Percentiles rank a stretch among this genome's conserved stretches.
Evolutionary conservation across 2,888 invertebrate genomes (phyloP).

Genomic region (Pyrrhosoma nymphula): DNA sequence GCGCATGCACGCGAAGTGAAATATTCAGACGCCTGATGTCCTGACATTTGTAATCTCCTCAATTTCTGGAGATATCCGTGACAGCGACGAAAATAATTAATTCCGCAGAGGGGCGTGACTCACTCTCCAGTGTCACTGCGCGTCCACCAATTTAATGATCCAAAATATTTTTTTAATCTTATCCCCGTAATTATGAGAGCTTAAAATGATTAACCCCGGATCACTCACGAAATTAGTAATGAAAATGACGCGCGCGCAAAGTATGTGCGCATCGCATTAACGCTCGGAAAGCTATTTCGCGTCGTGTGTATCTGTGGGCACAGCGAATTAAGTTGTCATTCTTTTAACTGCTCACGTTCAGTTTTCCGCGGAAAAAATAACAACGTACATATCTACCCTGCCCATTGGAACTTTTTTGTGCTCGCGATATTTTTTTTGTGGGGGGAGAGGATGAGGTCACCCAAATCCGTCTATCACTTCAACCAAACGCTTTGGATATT

Average conservation of each 20-base stretch:
- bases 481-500: not conserved
- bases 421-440: not conserved
- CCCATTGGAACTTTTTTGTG: not conserved
- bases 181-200: not conserved
- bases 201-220: not conserved
- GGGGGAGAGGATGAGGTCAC: not conserved
- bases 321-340: not conserved
- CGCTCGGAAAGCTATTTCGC: not conserved
- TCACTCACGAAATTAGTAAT: not conserved
- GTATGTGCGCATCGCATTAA: not conserved
- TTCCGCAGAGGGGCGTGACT: not conserved
- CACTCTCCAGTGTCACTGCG: not conserved
- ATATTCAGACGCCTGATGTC: constrained; percentile 8
- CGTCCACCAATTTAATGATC: constrained; percentile 1
- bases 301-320: too few relatives aligned
- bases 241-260: not conserved
- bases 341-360: not conserved
- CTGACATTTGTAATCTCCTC: not conserved
- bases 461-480: not conserved
- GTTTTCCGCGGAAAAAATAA: not conserved
- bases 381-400: not conserved
- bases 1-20: not conserved
- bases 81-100: not conserved
- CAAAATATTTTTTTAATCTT: not conserved
- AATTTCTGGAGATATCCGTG: constrained; percentile 17